These are phyloP conservation scores for Hormiphora californensis DNA, from an alignment of 37 sponge, comb jelly and placozoan genomes.

Conservation along the genomic window DNA sequence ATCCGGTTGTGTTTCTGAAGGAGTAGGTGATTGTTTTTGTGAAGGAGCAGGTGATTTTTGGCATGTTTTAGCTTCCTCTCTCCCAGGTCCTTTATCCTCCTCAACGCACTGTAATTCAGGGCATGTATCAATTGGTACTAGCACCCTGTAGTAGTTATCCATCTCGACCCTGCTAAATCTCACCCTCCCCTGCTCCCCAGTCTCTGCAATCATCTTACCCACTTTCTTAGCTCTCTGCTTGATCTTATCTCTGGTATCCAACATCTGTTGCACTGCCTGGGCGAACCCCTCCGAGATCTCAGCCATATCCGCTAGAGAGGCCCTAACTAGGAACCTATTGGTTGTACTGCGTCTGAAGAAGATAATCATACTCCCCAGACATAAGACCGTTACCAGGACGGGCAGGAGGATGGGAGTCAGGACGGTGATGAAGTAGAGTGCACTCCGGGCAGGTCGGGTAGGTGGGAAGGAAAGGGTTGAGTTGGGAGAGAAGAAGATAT, in stretches of 20 bases:
- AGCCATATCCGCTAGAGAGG: not conserved
- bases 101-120: too few relatives aligned
- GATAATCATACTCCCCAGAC: not conserved
- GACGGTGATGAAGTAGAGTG: not conserved
- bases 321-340: not conserved
- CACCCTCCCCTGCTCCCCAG: too few relatives aligned
- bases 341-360: not conserved
- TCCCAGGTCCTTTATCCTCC: too few relatives aligned
- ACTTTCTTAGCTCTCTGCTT: not conserved
- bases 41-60: too few relatives aligned
- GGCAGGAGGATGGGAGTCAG: not conserved
- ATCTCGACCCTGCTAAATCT: too few relatives aligned
- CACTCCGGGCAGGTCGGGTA: not conserved
- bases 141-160: too few relatives aligned
- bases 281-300: conserved; percentile 17
- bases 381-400: not conserved
- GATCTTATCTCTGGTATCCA: not conserved
- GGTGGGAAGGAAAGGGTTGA: too few relatives aligned
- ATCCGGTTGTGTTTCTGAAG: too few relatives aligned
- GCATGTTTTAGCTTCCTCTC: too few relatives aligned
- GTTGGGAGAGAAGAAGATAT: not conserved
- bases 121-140: too few relatives aligned
- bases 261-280: not conserved
- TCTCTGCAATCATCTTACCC: not conserved
- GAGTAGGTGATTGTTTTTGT: too few relatives aligned